Evolutionary conservation across 2,113 vertebrate genomes (phyloP).

Genomic region (Barnardius zonarius): DNA sequence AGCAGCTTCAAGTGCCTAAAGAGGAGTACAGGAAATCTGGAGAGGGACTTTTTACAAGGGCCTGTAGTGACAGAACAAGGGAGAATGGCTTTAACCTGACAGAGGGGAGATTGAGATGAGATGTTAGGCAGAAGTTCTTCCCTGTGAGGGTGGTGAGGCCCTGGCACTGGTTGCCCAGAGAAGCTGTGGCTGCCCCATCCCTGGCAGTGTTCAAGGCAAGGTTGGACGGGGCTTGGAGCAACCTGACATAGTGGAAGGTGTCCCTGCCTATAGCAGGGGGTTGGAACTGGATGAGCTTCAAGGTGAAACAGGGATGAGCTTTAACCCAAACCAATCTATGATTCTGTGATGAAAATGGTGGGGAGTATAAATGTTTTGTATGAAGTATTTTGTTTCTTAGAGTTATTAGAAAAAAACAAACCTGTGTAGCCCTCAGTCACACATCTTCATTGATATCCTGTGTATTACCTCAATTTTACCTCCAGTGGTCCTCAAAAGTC

Average conservation of each 20-base stretch:
- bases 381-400: not conserved
- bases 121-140: not conserved
- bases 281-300: not conserved
- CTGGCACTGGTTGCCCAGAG: not conserved
- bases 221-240: not conserved
- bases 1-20: not conserved
- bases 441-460: not conserved
- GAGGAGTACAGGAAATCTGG: not conserved
- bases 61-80: not conserved
- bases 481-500: not conserved
- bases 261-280: not conserved
- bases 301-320: not conserved
- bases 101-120: not conserved
- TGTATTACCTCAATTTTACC: not conserved
- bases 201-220: not conserved
- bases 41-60: not conserved
- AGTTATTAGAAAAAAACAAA: not conserved
- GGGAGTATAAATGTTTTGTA: not conserved
- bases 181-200: not conserved
- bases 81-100: not conserved
- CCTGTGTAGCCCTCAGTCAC: not conserved
- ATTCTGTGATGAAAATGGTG: not conserved
- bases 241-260: not conserved
- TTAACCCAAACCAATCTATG: not conserved
- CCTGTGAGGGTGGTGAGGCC: not conserved